Percentiles rank a stretch among this genome's conserved stretches.
phyloP scores from a whole-genome alignment of 2,888 invertebrate genomes.

The Chirona hameri region DNA sequence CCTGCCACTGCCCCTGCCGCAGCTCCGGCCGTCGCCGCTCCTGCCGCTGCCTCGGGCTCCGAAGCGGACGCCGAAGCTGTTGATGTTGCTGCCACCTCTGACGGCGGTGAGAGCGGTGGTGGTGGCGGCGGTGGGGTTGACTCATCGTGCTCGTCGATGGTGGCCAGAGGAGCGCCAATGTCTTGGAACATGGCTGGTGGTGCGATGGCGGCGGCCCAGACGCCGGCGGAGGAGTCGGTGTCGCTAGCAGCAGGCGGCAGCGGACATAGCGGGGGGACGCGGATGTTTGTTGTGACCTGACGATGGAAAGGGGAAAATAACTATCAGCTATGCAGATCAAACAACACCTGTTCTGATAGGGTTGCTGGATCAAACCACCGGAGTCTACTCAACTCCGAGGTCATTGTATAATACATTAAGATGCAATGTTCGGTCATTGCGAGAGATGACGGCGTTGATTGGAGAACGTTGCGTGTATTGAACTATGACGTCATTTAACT shows the following conservation, averaged over 20 bases:
- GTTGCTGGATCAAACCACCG: no score
- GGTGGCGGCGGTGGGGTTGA: not conserved
- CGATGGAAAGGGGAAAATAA: no score
- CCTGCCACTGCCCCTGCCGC: not conserved
- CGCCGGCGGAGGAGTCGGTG: not conserved
- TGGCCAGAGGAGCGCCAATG: not conserved
- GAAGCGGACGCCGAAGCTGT: not conserved
- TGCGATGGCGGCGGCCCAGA: not conserved
- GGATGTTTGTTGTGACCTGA: not conserved
- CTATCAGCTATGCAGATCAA: no score
- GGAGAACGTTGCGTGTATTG: no score
- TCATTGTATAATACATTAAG: no score
- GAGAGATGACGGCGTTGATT: no score
- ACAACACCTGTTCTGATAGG: no score
- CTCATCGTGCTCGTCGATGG: slow-evolving; percentile 23
- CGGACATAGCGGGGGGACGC: not conserved
- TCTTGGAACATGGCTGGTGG: not conserved
- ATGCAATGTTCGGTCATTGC: no score
- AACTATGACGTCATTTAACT: no score
- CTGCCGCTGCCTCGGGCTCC: not conserved
- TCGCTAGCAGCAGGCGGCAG: not conserved
- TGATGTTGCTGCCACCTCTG: not conserved
- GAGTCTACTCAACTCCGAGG: no score
- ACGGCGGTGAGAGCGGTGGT: not conserved
- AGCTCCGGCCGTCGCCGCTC: not conserved